phyloP scores from a whole-genome alignment of 2,797 vertebrate species.

The Trematomus bernacchii region DNA sequence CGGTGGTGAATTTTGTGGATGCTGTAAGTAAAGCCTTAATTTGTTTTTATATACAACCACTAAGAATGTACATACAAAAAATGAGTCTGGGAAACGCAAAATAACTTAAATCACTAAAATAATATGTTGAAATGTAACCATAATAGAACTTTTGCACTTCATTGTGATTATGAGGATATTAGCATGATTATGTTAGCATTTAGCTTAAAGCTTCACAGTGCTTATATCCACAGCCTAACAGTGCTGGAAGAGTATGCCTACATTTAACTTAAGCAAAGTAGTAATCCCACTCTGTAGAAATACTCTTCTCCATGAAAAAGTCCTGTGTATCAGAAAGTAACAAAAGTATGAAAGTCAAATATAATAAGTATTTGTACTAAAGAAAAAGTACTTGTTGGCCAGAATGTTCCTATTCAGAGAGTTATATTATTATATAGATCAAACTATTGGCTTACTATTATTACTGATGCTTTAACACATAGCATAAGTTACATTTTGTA shows the following conservation, averaged over 20 bases:
- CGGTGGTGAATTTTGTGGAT: slow-evolving; percentile 97
- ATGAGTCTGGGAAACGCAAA: too few relatives aligned
- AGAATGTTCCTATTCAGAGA: not conserved
- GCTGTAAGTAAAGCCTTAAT: slow-evolving; percentile 91
- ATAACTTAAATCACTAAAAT: not conserved
- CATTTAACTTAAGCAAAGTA: not conserved
- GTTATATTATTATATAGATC: not conserved
- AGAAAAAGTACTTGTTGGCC: not conserved
- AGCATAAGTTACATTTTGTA: not conserved
- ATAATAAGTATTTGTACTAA: not conserved
- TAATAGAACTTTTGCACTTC: not conserved
- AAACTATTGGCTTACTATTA: not conserved
- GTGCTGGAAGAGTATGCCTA: not conserved
- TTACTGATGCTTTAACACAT: not conserved
- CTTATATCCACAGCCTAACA: not conserved
- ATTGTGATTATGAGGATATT: not conserved
- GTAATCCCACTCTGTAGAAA: not conserved
- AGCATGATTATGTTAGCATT: not conserved
- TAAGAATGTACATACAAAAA: not conserved
- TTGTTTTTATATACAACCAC: slow-evolving; percentile 38
- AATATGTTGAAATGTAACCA: not conserved
- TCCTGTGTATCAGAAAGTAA: not conserved
- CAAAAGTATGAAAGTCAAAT: not conserved
- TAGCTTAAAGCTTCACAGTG: not conserved
- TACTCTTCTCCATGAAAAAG: not conserved